Evolutionary conservation across 2,797 vertebrate genomes (phyloP).

Genomic region (Cyclura pinguis): DNA sequence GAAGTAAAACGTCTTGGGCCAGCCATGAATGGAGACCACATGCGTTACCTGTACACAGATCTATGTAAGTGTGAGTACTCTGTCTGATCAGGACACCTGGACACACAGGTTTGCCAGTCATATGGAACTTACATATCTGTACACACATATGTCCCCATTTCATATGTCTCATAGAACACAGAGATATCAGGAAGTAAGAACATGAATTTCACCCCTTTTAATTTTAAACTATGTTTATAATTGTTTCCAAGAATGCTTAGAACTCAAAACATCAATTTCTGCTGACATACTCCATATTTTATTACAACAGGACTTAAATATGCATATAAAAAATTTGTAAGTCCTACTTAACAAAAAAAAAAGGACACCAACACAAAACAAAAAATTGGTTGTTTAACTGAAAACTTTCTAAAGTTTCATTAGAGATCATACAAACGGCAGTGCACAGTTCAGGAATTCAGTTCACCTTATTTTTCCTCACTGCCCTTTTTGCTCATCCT

Average conservation of each 20-base stretch:
- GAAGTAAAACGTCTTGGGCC: no score
- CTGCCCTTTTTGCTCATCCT: slow-evolving; percentile 20
- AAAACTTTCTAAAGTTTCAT: neutral
- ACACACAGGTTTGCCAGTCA: neutral
- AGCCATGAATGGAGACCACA: no score
- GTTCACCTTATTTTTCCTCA: slow-evolving; percentile 13
- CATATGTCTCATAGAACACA: neutral
- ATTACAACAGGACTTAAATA: neutral
- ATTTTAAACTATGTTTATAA: neutral
- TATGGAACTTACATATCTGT: neutral
- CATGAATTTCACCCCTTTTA: neutral
- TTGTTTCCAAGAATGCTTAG: neutral
- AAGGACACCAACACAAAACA: neutral
- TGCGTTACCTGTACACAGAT: no score
- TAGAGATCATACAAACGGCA: neutral
- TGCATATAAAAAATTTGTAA: neutral
- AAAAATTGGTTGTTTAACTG: neutral
- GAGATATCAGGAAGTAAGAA: neutral
- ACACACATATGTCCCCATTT: neutral
- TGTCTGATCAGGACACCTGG: neutral
- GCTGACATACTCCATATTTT: neutral
- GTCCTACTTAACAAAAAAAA: neutral
- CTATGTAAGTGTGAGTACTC: no score
- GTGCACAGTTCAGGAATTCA: slow-evolving; percentile 9
- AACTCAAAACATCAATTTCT: neutral